A percentile compares a stretch with the other conserved stretches of the same genome.
These are phyloP conservation scores for Onychomys leucogaster DNA, from an alignment of 2,797 vertebrate genomes.

Conservation along the genomic window DNA sequence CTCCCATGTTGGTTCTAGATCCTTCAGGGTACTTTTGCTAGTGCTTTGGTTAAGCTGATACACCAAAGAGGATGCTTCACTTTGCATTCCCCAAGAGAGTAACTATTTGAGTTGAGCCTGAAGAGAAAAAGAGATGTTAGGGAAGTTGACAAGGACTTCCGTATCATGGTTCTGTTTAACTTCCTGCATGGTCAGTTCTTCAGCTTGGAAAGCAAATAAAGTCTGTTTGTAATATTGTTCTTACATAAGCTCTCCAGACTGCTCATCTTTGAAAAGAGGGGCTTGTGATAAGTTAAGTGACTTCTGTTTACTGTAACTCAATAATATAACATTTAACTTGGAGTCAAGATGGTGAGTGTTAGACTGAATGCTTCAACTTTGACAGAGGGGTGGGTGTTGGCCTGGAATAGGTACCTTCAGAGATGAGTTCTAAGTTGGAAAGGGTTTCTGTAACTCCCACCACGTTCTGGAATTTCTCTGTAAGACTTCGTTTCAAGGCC, in stretches of 20 bases:
- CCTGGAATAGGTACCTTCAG: background rate
- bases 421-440: background rate
- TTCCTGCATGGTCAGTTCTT: slow-evolving; percentile 34
- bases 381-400: background rate
- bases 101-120: slow-evolving; percentile 60
- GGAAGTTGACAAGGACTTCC: slow-evolving; percentile 29
- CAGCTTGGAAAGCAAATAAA: slow-evolving; percentile 68
- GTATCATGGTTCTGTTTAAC: background rate
- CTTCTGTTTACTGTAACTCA: slow-evolving; percentile 48
- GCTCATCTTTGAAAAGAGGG: slow-evolving; percentile 20
- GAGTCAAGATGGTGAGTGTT: background rate
- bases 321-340: slow-evolving; percentile 30
- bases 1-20: background rate
- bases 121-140: slow-evolving; percentile 33
- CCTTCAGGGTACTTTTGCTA: background rate
- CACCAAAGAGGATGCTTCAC: slow-evolving; percentile 29
- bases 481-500: background rate
- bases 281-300: background rate
- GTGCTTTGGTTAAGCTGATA: background rate
- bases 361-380: slow-evolving; percentile 28
- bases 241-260: slow-evolving; percentile 47
- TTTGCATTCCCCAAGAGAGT: background rate
- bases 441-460: background rate
- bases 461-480: background rate
- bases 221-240: slow-evolving; percentile 19